Evolutionary conservation across 2,888 invertebrate genomes (phyloP).

Genomic region (Plutella xylostella): DNA sequence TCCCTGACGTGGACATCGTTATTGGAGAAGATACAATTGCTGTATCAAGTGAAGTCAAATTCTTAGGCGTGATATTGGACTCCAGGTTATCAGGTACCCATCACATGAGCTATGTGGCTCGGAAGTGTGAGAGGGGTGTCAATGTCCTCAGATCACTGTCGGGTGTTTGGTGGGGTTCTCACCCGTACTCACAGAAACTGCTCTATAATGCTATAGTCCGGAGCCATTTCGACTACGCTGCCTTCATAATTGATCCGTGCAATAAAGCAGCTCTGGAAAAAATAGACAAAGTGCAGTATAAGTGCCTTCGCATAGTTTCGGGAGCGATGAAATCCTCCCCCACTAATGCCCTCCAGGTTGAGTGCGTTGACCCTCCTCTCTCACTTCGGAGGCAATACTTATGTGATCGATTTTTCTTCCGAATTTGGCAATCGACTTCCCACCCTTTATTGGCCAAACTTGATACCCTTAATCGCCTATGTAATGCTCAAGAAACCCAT

Average conservation of each 20-base stretch:
- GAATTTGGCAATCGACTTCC: too few species aligned
- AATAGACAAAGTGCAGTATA: conserved; percentile 17
- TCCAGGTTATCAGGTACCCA: conserved; percentile 9
- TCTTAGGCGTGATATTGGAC: conserved; percentile 17
- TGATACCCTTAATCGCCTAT: too few species aligned
- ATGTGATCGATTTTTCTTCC: too few species aligned
- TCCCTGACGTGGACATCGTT: too few species aligned
- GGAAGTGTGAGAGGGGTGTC: conserved; percentile 18
- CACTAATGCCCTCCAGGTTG: conserved; percentile 16
- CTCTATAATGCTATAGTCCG: not conserved
- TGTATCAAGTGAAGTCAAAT: conserved; percentile 14
- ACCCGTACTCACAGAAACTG: not conserved
- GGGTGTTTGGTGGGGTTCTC: conserved; percentile 2
- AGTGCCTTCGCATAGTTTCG: conserved; percentile 17
- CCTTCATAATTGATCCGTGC: conserved; percentile 17
- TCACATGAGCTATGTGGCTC: conserved; percentile 10
- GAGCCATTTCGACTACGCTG: not conserved
- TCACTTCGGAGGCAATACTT: too few species aligned
- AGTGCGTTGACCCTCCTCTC: too few species aligned
- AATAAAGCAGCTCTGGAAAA: conserved; percentile 11
- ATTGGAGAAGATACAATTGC: too few species aligned
- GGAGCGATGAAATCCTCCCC: conserved; percentile 23
- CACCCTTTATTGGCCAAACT: too few species aligned
- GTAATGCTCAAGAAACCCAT: too few species aligned
- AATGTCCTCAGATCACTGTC: conserved; percentile 15